Evolutionary conservation across 2,113 vertebrate species (phyloP).

Genomic region (Rhinopomastus cyanomelas): DNA sequence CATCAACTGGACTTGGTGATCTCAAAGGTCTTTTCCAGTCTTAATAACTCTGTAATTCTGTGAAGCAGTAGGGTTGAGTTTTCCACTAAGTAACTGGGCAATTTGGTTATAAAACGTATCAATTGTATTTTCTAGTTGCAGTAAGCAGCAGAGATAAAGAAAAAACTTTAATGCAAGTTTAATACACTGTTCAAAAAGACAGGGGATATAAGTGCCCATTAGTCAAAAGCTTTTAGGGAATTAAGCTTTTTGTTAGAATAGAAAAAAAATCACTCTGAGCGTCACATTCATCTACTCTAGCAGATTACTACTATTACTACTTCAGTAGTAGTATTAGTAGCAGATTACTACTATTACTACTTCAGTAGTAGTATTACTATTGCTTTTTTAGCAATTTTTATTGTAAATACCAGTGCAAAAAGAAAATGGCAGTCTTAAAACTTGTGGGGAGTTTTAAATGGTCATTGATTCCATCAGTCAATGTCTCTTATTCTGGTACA

Average conservation of each 20-base stretch:
- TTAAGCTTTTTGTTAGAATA: background rate
- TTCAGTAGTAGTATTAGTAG: too few species aligned
- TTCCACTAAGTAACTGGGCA: background rate
- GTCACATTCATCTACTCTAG: background rate
- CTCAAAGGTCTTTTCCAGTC: too few species aligned
- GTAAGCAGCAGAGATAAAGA: background rate
- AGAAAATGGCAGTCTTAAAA: background rate
- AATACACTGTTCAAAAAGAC: background rate
- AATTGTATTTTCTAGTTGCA: background rate
- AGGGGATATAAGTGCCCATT: background rate
- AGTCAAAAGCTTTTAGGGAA: background rate
- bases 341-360: background rate
- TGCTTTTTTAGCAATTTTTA: too few species aligned
- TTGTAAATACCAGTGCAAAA: background rate
- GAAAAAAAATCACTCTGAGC: background rate
- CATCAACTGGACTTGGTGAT: too few species aligned
- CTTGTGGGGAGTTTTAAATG: background rate
- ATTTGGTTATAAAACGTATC: background rate
- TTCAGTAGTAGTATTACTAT: too few species aligned
- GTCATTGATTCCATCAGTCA: background rate
- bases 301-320: background rate
- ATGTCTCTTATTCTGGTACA: background rate
- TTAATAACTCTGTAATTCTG: too few species aligned
- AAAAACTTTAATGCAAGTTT: background rate
- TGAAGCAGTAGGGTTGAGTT: background rate